Evolutionary conservation across 2,113 vertebrate genomes (phyloP).

Genomic region (Lamprotornis superbus): DNA sequence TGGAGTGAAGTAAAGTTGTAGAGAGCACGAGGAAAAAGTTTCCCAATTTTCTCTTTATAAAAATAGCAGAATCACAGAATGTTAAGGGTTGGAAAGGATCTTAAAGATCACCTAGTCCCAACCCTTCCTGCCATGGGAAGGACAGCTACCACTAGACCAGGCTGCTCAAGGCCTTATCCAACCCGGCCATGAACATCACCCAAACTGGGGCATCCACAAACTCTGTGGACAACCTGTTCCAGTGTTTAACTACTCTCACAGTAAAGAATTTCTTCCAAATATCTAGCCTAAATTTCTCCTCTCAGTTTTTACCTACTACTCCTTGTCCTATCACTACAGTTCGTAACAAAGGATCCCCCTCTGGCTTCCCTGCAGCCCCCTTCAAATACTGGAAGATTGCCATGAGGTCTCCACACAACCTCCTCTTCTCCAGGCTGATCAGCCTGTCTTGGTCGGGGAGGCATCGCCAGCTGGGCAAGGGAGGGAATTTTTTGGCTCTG

Average conservation of each 20-base stretch:
- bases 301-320: background rate
- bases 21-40: background rate
- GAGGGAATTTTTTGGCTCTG: background rate
- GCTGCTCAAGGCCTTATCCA: background rate
- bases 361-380: background rate
- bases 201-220: background rate
- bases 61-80: background rate
- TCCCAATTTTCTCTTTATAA: background rate
- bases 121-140: background rate
- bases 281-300: background rate
- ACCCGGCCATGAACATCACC: background rate
- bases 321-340: background rate
- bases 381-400: background rate
- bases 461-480: rapidly evolving
- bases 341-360: background rate
- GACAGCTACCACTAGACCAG: background rate
- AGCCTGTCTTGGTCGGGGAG: background rate
- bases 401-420: background rate
- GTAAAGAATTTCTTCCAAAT: background rate
- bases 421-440: background rate
- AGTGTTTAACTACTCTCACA: background rate
- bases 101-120: background rate
- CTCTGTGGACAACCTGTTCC: background rate
- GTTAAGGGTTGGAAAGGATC: background rate
- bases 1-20: background rate